Evolutionary conservation across 2,888 invertebrate genomes (phyloP), one percentile per base, ranked within the genome.

Genomic region (Fragum fragum): DNA sequence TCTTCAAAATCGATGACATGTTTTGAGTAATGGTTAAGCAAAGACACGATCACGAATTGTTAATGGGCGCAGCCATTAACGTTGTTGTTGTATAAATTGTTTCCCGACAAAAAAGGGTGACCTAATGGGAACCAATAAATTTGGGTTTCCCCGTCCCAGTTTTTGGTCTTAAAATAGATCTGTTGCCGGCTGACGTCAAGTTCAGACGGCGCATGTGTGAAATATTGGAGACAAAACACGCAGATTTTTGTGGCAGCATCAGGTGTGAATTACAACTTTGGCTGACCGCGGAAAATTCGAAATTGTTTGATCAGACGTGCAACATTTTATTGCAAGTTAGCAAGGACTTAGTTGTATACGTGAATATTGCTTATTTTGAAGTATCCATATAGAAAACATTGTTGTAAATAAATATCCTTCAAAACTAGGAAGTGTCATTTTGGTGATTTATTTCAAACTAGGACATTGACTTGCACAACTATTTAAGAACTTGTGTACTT

Each of bases 181-280:
- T 55, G 82, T 82, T 75, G 55, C 82, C 72, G 70, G 78, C 79
- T 82, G 79, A 82, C 79, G 82, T 79, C 73, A 66, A 29, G 42
- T 26, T 23, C 14, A 36, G 18, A 26, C 42, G 21, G 66, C 66
- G 66, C 66, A 66, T 66, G 66, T 42, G 66, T 66, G 26, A n/a
- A 23, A 23, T 32, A 32, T 32, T 23, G 7, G 61, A 61, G 32
- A 61, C 61, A 32, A 61, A 61, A 47, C 47, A 47, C 47, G 47
- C 14, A 14, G 47, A 47, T 47, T 47, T 47, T 47, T n/a, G 47
- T n/a, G 14, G 47, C 5, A 47, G 47, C 47, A 47, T 18, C 47
- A 47, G 47, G 47, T n/a, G 47, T 47, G 47, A 47, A 47, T 47
- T 47, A 47, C 47, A 47, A 47, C 47, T 9, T 14, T 47, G 9